These are phyloP conservation scores for Camponotus floridanus DNA, from an alignment of 1,140 invertebrate species.

Conservation along the genomic window DNA sequence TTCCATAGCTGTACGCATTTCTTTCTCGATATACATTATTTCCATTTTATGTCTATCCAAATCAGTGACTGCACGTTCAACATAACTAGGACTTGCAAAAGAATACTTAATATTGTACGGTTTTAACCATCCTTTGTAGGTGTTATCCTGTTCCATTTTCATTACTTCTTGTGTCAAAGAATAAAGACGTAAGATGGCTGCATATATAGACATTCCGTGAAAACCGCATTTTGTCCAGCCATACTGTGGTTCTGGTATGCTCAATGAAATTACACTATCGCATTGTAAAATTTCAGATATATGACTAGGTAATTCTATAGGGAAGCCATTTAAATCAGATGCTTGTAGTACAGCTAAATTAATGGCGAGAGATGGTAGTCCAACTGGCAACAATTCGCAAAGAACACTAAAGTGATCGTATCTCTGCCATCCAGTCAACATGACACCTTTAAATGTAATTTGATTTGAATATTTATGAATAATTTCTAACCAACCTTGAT, in stretches of 20 bases:
- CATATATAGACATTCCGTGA: slow-evolving; percentile 79
- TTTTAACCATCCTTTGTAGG: slow-evolving; percentile 91
- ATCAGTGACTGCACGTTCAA: slow-evolving; percentile 90
- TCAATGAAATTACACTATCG: slow-evolving; percentile 78
- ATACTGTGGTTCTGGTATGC: slow-evolving; percentile 82
- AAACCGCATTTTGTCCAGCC: slow-evolving; percentile 83
- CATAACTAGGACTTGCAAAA: slow-evolving; percentile 91
- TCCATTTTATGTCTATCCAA: slow-evolving; percentile 89
- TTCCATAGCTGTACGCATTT: slow-evolving; percentile 89
- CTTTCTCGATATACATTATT: slow-evolving; percentile 87
- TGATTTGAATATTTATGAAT: slow-evolving; percentile 86
- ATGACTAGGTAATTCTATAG: slow-evolving; percentile 74
- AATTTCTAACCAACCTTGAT: slow-evolving; percentile 91
- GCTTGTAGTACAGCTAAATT: slow-evolving; percentile 86
- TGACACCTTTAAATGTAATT: slow-evolving; percentile 87
- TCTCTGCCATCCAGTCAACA: slow-evolving; percentile 91
- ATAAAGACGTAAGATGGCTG: slow-evolving; percentile 76
- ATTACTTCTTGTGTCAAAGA: slow-evolving; percentile 79
- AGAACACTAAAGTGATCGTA: slow-evolving; percentile 94
- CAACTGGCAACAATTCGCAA: slow-evolving; percentile 90
- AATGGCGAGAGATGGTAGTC: slow-evolving; percentile 90
- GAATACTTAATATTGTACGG: slow-evolving; percentile 93
- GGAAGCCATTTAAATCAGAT: slow-evolving; percentile 76
- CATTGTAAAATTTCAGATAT: slow-evolving; percentile 78
- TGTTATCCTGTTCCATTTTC: slow-evolving; percentile 83